Evolutionary conservation across 92 coral and sea anemone genomes (phyloP), one percentile per base, ranked within the genome.

Genomic region (Montipora capitata): DNA sequence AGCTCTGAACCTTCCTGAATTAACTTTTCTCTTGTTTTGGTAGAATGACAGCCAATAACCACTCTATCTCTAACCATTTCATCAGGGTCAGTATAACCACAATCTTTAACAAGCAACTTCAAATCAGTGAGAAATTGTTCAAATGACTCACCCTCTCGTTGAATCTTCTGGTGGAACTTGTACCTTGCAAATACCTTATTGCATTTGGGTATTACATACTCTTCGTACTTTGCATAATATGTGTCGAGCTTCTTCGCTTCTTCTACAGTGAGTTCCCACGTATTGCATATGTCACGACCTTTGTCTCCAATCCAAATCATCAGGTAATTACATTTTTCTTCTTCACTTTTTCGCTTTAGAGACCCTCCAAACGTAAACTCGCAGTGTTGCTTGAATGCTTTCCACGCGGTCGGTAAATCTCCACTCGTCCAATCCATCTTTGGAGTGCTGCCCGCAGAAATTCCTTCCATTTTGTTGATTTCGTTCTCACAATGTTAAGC

Each of bases 11-110:
- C 52, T 5, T 48, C 52, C 52, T 48, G 7, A 48, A 48, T 48
- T 9, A 48, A 48, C 52, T 48, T 48, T 48, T 48, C 5, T 48
- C 78, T 74, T 17, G 63, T 74, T 48, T 74, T 74, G 78, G 42
- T 48, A 49, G 62, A 10, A 74, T 89, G 68, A 38, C 87, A 80
- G 20, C 92, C 93, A 58, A 88, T 75, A 10, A 89, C 92, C 52
- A 86, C 86, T 74, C 93, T 76, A 64, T 91, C 97, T 85, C 93
- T 68, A 44, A 88, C 90, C 93, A 94, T 94, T 62, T 94, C 87
- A 52, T 94, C 89, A 18, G 72, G 91, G 20, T 88, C 89, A 27
- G 75, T 51, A 65, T 88, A 91, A 40, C 87, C 68, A 75, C 94
- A 91, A 71, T 94, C 92, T 59, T 88, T 87, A 14, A 48, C 52